Base-by-base conservation (phyloP, 2,888 invertebrate species). In the Scotopteryx bipunctaria region DNA sequence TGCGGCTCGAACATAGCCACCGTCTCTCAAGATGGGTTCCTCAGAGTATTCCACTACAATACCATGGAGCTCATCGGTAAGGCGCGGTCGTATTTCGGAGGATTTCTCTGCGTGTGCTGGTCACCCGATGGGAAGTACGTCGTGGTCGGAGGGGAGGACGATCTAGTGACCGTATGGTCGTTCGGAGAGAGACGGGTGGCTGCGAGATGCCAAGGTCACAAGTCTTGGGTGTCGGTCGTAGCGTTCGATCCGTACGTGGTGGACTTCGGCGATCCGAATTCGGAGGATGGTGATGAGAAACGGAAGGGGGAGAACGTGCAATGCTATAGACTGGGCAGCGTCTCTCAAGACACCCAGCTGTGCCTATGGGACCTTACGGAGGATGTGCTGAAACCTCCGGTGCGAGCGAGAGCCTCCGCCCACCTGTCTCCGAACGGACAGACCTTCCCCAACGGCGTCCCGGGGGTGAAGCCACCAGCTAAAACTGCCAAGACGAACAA, bases 361-460 rank as follows among this genome's bases (percentile, higher is more conserved):
- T 99, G 99, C 86, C 91, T 99, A 60, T 99, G 99, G 99, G 99
- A 99, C 81, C 93, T 99, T 54, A 99, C 98, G 8, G 98, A 99
- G 78, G 99, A 99, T 76, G 94, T 98, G 50, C 86, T 99, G 48
- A 91, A 94, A 65, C 95, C 95, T 71, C 95, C 96, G n/a, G 87
- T 81, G 2, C 66, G 89, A 2, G 80, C 88, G 59, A 68, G 90
- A 1, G 89, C 87, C 3, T 90, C 91, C 17, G 79, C 88, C 2
- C 83, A 83, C 33, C 67, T 83, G 2, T 78, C 82, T 0, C 81
- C 81, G 13, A 69, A 70, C 62, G 54, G 54, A 6, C 54, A 44
- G 31, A 36, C 48, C 1, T 40, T 46, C 40, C 44, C 48, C 2
- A 84, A 84, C 60, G 84, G 84, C 5, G 78, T 73, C 2, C 78